phyloP scores from a whole-genome alignment of 2,797 vertebrate genomes.

The Thunnus albacares region DNA sequence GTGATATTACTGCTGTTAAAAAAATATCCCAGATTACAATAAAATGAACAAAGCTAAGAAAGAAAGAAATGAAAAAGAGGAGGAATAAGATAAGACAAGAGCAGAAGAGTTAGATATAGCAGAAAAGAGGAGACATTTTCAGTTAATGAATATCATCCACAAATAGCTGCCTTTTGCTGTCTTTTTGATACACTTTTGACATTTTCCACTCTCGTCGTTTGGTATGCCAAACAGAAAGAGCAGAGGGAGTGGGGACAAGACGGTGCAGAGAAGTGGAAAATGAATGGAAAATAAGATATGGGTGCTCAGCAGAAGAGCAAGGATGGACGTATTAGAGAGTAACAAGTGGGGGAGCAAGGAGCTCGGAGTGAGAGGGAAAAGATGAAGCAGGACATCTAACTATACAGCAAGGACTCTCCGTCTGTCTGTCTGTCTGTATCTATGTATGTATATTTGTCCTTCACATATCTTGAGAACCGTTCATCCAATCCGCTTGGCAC shows the following conservation, averaged over 20 bases:
- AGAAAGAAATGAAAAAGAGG: not conserved
- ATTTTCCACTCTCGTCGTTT: conserved; percentile 18
- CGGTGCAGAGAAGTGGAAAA: conserved; percentile 25
- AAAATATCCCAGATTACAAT: not conserved
- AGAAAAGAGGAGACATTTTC: not conserved
- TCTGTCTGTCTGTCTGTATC: too few relatives aligned
- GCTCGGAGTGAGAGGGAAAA: conserved; percentile 29
- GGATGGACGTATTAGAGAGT: conserved; percentile 38
- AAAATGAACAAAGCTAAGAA: conserved; percentile 4
- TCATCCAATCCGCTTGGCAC: too few relatives aligned
- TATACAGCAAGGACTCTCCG: too few relatives aligned
- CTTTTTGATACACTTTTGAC: conserved; percentile 16
- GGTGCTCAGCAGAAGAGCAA: conserved; percentile 30
- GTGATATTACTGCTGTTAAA: not conserved
- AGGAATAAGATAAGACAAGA: not conserved
- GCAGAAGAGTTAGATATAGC: not conserved
- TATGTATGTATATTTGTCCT: too few relatives aligned
- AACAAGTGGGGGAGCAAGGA: conserved; percentile 34
- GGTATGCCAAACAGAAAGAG: conserved; percentile 28
- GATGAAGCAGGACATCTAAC: conserved; percentile 49
- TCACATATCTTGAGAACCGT: too few relatives aligned
- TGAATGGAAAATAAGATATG: conserved; percentile 39
- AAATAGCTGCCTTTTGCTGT: conserved; percentile 1
- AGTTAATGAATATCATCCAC: not conserved
- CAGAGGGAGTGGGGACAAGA: conserved; percentile 9